Evolutionary conservation across 2,888 invertebrate species (phyloP), one percentile per base, ranked within the genome.

Genomic region (Drosophila paramelanica): DNA sequence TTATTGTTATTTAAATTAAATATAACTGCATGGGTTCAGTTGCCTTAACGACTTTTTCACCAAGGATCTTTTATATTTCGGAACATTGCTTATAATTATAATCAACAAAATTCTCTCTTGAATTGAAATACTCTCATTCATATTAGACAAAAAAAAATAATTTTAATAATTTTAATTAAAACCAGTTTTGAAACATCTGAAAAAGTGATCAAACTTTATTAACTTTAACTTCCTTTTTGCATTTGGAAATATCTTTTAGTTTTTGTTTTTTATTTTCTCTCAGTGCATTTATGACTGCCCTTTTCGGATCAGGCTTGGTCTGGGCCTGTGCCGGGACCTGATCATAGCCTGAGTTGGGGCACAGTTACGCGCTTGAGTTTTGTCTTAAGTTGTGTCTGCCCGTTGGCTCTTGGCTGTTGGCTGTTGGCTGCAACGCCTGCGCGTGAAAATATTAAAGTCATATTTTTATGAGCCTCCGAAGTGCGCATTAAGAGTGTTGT

Each of bases 391-490:
- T 31, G 31, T 31, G 31, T 31, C 31, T 31, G 36, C 36, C 36
- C 23, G 20, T 10, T 23, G 31, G 33, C 36, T 51, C 53, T 65
- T 73, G 64, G 55, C 43, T 61, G 79, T 55, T 43, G 31, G 6
- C 62, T 57, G 76, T 55, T 43, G 31, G 31, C 62, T 57, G 73
- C 67, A 70, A 82, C 87, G 89, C 84, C 87, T 89, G 84, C 84
- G 89, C 90, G 89, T 87, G 88, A 83, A 84, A 77, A 88, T 87
- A 89, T 84, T 85, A 89, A 90, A 89, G 76, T 89, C 88, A 89
- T 85, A 89, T 90, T 87, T 82, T 89, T 90, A 90, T 78, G 89
- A 79, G 75, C 59, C 85, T 78, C 79, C 77, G 67, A 85, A 78
- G 79, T 77, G 82, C 73, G 78, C 89, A 88, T 90, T 89, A 85